phyloP scores from a whole-genome alignment of 2,797 vertebrate species.

The Eulemur mongoz region DNA sequence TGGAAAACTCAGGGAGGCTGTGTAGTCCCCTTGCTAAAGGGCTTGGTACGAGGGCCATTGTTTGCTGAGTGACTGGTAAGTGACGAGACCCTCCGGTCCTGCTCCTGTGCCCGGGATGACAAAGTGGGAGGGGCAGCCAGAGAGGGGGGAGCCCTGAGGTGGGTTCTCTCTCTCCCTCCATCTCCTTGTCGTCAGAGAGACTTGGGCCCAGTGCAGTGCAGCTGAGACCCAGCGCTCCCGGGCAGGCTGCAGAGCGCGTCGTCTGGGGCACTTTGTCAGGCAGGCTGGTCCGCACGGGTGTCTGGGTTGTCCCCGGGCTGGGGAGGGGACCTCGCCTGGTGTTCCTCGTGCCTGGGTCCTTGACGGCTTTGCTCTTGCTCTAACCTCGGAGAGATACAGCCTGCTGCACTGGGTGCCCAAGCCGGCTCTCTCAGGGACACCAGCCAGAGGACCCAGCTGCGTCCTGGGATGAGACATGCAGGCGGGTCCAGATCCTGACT shows the following conservation, averaged over 20 bases:
- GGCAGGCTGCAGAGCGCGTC: too few species aligned
- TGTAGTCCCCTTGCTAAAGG: neutral
- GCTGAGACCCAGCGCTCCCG: neutral
- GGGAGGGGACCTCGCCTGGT: neutral
- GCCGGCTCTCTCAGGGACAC: neutral
- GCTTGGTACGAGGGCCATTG: neutral
- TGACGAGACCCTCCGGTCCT: rapidly evolving
- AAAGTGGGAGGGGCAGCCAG: neutral
- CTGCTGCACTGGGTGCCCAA: neutral
- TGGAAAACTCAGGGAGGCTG: neutral
- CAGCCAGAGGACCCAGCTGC: neutral
- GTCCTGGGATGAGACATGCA: neutral
- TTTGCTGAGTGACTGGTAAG: neutral
- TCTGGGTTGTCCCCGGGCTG: neutral
- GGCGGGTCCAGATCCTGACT: neutral
- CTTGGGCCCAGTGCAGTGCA: neutral
- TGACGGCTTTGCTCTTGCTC: neutral
- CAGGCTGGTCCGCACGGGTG: neutral
- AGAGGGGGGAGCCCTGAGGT: neutral
- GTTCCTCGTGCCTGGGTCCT: neutral
- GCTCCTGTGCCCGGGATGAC: neutral
- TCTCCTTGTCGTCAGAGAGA: neutral
- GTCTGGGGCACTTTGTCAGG: neutral
- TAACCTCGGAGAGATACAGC: neutral
- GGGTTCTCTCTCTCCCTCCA: neutral